Evolutionary conservation across 2,113 vertebrate genomes (phyloP).

Genomic region (Melanotaenia duboulayi): DNA sequence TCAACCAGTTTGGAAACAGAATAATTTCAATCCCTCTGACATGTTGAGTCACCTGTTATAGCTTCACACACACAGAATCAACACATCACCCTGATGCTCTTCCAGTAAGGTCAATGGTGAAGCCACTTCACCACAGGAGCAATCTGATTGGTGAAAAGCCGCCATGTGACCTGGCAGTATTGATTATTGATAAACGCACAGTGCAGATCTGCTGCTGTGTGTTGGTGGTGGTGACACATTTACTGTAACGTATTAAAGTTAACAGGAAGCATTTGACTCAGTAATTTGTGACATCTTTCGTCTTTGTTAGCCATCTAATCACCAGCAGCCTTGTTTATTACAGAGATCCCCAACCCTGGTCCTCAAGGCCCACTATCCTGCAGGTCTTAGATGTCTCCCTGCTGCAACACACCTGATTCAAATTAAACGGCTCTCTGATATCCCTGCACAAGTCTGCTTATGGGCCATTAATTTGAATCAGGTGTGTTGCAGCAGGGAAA

Average conservation of each 20-base stretch:
- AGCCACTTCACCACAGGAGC: not conserved
- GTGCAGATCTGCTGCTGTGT: not conserved
- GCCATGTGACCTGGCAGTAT: constrained; percentile 17
- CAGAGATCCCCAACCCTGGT: too few relatives aligned
- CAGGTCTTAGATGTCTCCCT: too few relatives aligned
- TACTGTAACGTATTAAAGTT: not conserved
- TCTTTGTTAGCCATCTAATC: not conserved
- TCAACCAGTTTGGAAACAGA: not conserved
- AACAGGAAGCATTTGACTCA: not conserved
- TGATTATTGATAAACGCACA: constrained; percentile 26
- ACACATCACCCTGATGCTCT: not conserved
- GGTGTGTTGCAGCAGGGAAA: too few relatives aligned
- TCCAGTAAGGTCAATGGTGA: constrained; percentile 28
- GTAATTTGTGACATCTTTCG: not conserved
- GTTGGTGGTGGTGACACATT: not conserved
- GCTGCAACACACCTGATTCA: too few relatives aligned
- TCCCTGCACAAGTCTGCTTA: too few relatives aligned
- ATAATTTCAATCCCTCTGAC: not conserved
- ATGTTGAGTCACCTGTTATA: constrained; percentile 2
- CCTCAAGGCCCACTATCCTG: too few relatives aligned
- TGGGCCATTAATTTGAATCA: too few relatives aligned
- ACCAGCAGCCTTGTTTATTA: too few relatives aligned
- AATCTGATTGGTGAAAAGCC: not conserved
- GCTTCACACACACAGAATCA: constrained; percentile 1
- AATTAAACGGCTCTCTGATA: too few relatives aligned